phyloP scores from a whole-genome alignment of 2,113 vertebrate species.

The Megalops atlanticus region DNA sequence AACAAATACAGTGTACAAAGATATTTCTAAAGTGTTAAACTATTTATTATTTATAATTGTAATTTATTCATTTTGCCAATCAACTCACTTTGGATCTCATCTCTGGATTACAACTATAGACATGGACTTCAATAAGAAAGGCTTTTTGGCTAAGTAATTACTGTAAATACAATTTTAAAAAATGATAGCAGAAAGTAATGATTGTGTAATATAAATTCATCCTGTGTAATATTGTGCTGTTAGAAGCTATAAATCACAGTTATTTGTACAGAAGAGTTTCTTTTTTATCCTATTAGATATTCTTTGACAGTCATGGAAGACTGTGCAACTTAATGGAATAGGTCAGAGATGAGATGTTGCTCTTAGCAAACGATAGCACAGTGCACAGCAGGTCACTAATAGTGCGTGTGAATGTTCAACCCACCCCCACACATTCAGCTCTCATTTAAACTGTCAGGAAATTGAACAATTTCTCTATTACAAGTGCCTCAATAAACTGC shows the following conservation, averaged over 20 bases:
- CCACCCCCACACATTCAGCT: not conserved
- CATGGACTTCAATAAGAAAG: not conserved
- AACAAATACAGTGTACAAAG: not conserved
- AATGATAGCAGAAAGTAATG: not conserved
- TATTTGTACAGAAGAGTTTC: not conserved
- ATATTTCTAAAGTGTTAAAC: too few relatives aligned
- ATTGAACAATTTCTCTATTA: not conserved
- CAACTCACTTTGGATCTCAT: not conserved
- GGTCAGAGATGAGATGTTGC: not conserved
- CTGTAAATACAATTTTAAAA: not conserved
- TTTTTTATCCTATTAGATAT: not conserved
- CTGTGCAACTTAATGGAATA: not conserved
- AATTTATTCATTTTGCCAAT: conserved; percentile 19
- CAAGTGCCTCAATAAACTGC: not conserved
- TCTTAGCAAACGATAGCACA: not conserved
- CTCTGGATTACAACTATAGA: not conserved
- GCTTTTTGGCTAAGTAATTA: not conserved
- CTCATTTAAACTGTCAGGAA: not conserved
- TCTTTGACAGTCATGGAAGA: not conserved
- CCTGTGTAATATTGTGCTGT: not conserved
- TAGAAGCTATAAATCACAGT: not conserved
- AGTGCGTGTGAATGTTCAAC: not conserved
- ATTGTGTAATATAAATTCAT: not conserved
- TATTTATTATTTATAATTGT: not conserved
- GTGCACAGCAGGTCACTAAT: not conserved